Conservation (phyloP, 1,140 invertebrate species). For the Euborellia annulipes region DNA sequence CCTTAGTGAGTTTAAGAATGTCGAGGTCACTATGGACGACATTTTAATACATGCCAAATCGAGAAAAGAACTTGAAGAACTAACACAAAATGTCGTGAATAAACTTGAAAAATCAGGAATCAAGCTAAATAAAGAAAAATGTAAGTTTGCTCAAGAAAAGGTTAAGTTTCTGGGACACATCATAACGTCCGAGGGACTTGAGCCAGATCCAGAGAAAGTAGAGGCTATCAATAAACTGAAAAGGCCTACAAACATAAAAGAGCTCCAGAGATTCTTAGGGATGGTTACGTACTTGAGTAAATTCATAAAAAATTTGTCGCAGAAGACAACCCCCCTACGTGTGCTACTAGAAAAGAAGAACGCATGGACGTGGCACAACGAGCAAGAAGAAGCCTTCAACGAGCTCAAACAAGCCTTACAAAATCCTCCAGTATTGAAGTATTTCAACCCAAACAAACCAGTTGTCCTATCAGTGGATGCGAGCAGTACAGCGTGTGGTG, state of each 20-base stretch:
- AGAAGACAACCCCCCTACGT: conserved; percentile 16
- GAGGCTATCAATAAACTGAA: conserved; percentile 5
- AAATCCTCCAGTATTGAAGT: conserved; percentile 10
- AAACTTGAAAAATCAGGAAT: background rate
- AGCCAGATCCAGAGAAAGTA: conserved; percentile 16
- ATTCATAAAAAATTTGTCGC: conserved; percentile 12
- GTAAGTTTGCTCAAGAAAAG: background rate
- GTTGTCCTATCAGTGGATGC: conserved; percentile 5
- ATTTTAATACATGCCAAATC: background rate
- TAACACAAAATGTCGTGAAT: too few relatives aligned
- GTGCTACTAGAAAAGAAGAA: conserved; percentile 18
- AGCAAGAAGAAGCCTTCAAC: conserved; percentile 17
- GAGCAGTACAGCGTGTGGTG: conserved; percentile 19
- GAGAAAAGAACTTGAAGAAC: too few relatives aligned
- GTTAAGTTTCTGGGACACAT: conserved; percentile 7
- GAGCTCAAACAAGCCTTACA: conserved; percentile 16
- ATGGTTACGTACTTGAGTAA: conserved; percentile 16
- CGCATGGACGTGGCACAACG: conserved; percentile 20
- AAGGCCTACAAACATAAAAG: conserved; percentile 12
- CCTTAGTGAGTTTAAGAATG: conserved; percentile 9
- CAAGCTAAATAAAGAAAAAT: background rate
- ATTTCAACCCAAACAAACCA: conserved; percentile 14
- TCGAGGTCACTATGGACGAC: conserved; percentile 1
- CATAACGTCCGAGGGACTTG: conserved; percentile 2
- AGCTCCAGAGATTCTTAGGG: conserved; percentile 17